Conservation (phyloP, 2,888 invertebrate species). For the Drosophila austrosaltans region DNA sequence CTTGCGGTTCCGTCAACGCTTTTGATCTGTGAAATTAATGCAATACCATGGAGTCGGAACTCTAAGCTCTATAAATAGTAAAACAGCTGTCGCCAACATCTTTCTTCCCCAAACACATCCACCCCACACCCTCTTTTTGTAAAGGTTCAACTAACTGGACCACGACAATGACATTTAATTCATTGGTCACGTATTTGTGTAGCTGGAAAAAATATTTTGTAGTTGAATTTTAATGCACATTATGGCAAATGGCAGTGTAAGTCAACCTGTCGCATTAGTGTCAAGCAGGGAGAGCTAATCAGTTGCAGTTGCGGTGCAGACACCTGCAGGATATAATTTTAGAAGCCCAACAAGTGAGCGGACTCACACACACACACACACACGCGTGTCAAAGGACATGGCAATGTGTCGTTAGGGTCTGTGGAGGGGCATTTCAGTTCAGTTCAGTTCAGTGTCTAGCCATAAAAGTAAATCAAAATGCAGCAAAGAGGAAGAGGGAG, state of each 20-base stretch:
- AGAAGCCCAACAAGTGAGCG: conserved; percentile 66
- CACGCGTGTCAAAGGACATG: conserved; percentile 12
- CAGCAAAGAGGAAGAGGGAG: conserved; percentile 49
- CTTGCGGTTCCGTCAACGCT: conserved; percentile 65
- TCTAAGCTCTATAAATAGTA: conserved; percentile 59
- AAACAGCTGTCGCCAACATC: conserved; percentile 54
- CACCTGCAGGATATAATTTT: conserved; percentile 73
- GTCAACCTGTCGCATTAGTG: conserved; percentile 65
- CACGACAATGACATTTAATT: conserved; percentile 54
- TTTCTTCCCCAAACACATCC: neutral
- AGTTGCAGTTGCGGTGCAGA: conserved; percentile 54
- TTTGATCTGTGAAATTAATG: conserved; percentile 80
- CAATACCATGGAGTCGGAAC: conserved; percentile 60
- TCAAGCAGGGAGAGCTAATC: conserved; percentile 64
- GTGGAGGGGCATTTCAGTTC: conserved; percentile 26
- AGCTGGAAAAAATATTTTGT: conserved; percentile 59
- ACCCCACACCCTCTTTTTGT: no score
- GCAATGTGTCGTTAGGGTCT: neutral
- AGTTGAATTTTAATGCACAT: conserved; percentile 73
- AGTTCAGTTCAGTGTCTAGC: conserved; percentile 53
- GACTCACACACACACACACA: conserved; percentile 19
- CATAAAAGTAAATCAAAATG: conserved; percentile 76
- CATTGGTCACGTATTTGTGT: conserved; percentile 60
- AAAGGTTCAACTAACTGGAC: conserved; percentile 29
- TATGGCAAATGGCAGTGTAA: conserved; percentile 22